These are phyloP conservation scores for Sitta carolinensis DNA, from an alignment of 2,797 vertebrate genomes.

Conservation along the genomic window DNA sequence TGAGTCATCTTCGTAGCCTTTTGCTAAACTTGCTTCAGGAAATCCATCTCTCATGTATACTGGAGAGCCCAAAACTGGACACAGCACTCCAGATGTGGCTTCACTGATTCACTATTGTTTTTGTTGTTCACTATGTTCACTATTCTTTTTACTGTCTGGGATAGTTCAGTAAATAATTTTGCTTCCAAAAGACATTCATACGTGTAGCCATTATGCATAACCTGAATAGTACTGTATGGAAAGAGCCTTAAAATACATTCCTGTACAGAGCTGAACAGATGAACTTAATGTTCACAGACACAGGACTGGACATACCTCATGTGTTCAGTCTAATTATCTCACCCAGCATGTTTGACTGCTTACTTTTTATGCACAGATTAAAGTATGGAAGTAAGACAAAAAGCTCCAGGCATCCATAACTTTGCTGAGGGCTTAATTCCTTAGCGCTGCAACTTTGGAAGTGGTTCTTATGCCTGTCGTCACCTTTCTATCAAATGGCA, in stretches of 20 bases:
- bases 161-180: background rate
- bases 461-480: conserved; percentile 15
- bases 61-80: background rate
- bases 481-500: conserved; percentile 51
- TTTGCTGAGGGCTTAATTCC: conserved; percentile 55
- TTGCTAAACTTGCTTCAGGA: background rate
- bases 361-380: background rate
- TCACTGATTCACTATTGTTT: background rate
- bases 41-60: background rate
- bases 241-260: background rate
- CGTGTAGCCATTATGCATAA: background rate
- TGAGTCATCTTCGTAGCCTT: background rate
- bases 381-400: conserved; percentile 9
- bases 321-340: background rate
- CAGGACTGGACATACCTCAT: background rate
- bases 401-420: background rate
- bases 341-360: background rate
- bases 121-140: background rate
- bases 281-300: background rate
- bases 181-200: background rate
- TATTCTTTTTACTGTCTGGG: background rate
- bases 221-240: background rate
- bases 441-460: conserved; percentile 52
- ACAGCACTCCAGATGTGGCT: rapidly evolving
- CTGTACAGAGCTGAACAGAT: background rate